A percentile compares a stretch with the other conserved stretches of the same genome.
phyloP scores from a whole-genome alignment of 2,113 vertebrate species.

The Nasalis larvatus region DNA sequence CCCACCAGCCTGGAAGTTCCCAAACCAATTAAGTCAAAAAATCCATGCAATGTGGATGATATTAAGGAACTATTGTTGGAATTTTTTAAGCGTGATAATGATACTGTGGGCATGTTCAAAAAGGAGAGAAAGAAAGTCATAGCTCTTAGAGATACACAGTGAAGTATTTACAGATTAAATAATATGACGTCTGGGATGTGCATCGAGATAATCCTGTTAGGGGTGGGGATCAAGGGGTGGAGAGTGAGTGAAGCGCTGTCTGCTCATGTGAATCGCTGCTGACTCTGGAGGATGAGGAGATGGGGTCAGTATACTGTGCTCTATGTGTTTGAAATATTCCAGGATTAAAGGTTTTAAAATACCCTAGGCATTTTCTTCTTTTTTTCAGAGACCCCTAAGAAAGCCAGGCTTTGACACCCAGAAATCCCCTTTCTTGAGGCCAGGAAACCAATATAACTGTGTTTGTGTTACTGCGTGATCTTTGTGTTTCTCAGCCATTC shows the following conservation, averaged over 20 bases:
- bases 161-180: constrained; percentile 11
- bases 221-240: accelerated
- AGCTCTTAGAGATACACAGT: neutral
- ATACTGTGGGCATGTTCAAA: neutral
- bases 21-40: neutral
- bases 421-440: neutral
- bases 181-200: neutral
- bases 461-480: neutral
- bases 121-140: neutral
- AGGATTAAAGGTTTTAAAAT: constrained; percentile 2
- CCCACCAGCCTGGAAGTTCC: neutral
- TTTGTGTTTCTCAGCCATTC: neutral
- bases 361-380: neutral
- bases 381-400: neutral
- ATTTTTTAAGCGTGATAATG: neutral
- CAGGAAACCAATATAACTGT: neutral
- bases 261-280: neutral
- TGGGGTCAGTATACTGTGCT: neutral
- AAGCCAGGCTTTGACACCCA: neutral
- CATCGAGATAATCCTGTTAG: neutral
- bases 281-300: neutral
- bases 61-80: neutral
- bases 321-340: neutral
- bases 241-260: neutral
- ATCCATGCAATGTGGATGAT: neutral